Conservation (phyloP, 2,797 vertebrate genomes). For the Myotis vivesi region DNA sequence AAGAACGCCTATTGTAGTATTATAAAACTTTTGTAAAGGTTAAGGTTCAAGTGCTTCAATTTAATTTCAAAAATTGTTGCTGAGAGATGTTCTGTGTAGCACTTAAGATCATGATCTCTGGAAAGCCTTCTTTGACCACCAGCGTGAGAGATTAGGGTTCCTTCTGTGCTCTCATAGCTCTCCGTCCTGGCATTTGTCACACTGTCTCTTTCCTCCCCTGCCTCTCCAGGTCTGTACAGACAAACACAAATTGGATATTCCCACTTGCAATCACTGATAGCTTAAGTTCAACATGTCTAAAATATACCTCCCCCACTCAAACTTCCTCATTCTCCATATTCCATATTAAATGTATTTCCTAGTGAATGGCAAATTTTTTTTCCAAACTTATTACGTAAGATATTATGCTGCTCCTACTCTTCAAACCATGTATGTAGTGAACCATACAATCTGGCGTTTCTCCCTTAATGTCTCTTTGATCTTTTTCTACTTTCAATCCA, state of each 20-base stretch:
- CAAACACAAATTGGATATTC: neutral
- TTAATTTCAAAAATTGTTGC: neutral
- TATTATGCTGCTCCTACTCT: neutral
- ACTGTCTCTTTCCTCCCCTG: neutral
- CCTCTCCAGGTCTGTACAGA: neutral
- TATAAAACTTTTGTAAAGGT: neutral
- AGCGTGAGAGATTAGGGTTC: neutral
- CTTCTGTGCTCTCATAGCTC: rapidly evolving
- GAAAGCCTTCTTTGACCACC: neutral
- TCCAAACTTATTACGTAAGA: neutral
- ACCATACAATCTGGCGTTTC: neutral
- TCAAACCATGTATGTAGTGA: neutral
- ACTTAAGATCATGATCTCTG: neutral
- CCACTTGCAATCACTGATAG: neutral
- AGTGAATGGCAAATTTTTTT: neutral
- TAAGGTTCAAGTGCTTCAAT: neutral
- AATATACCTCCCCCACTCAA: neutral
- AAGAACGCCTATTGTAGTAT: constrained; percentile 16
- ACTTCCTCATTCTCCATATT: neutral
- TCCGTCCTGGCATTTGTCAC: neutral
- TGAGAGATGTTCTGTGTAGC: neutral
- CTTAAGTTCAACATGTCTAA: neutral
- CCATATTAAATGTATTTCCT: neutral
- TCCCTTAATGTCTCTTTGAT: neutral
- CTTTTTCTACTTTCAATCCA: neutral